A percentile compares a stretch with the other conserved stretches of the same genome.
These are phyloP conservation scores for Cantharis flavilabris DNA, from an alignment of 2,888 invertebrate genomes.

Conservation along the genomic window DNA sequence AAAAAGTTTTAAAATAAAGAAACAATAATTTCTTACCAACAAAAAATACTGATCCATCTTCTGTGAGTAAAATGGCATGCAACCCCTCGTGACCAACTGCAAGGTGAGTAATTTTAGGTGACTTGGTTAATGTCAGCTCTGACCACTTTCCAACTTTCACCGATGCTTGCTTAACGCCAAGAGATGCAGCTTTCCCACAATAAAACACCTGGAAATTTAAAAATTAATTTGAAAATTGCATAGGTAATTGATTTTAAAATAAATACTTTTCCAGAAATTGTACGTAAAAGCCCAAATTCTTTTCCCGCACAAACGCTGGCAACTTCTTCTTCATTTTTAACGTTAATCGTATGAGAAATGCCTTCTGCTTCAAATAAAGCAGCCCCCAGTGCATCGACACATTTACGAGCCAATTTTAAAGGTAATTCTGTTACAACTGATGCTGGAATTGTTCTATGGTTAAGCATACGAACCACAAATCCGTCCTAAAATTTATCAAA, in stretches of 20 bases:
- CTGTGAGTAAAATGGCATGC: slow-evolving; percentile 88
- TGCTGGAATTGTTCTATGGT: slow-evolving; percentile 64
- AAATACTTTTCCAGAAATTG: slow-evolving; percentile 79
- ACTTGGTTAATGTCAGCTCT: slow-evolving; percentile 68
- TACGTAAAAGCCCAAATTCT: slow-evolving; percentile 86
- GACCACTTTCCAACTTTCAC: slow-evolving; percentile 63
- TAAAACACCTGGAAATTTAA: slow-evolving; percentile 69
- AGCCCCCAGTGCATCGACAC: slow-evolving; percentile 76
- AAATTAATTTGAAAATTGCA: slow-evolving; percentile 27
- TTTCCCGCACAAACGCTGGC: slow-evolving; percentile 81
- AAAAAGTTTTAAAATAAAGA: background rate
- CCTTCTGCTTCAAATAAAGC: slow-evolving; percentile 73
- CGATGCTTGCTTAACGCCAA: slow-evolving; percentile 78
- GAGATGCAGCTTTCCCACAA: slow-evolving; percentile 82
- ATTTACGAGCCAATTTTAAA: slow-evolving; percentile 77
- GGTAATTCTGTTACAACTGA: slow-evolving; percentile 68
- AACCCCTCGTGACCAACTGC: slow-evolving; percentile 93
- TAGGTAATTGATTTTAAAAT: background rate
- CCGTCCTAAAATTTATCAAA: slow-evolving; percentile 67
- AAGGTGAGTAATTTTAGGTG: slow-evolving; percentile 74
- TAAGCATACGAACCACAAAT: slow-evolving; percentile 76
- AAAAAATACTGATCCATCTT: slow-evolving; percentile 90
- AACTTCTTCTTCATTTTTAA: slow-evolving; percentile 74
- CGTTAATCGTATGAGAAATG: slow-evolving; percentile 47
- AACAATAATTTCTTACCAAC: slow-evolving; percentile 52